Conservation (phyloP, 2,797 vertebrate genomes). For the Sebastolobus altivelis region DNA sequence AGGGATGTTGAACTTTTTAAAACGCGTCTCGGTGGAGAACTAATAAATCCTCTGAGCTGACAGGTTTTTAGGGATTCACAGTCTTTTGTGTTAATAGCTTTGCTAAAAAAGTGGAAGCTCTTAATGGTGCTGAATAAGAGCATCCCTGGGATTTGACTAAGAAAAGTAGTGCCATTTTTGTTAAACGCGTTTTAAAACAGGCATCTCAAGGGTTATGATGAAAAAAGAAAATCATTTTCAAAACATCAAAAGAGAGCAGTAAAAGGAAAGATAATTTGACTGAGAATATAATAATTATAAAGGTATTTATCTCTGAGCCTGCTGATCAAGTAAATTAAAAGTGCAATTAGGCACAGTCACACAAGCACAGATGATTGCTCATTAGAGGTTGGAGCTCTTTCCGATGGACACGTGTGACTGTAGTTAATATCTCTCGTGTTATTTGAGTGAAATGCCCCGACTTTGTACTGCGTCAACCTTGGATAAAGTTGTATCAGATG, state of each 20-base stretch:
- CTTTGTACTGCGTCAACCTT: background rate
- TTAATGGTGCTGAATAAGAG: slow-evolving; percentile 43
- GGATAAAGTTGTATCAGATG: background rate
- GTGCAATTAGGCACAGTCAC: slow-evolving; percentile 35
- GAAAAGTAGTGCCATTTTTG: slow-evolving; percentile 37
- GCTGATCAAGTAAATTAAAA: slow-evolving; percentile 59
- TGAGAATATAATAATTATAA: slow-evolving; percentile 34
- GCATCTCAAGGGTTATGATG: slow-evolving; percentile 33
- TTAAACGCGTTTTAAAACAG: slow-evolving; percentile 35
- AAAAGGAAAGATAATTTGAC: slow-evolving; percentile 28
- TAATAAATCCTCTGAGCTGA: slow-evolving; percentile 36
- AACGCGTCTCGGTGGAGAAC: slow-evolving; percentile 31
- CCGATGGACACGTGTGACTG: slow-evolving; percentile 4
- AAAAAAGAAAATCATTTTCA: slow-evolving; percentile 17
- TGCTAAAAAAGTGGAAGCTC: slow-evolving; percentile 10
- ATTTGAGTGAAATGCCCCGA: slow-evolving; percentile 3
- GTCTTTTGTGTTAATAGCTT: slow-evolving; percentile 37
- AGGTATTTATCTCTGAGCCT: slow-evolving; percentile 41
- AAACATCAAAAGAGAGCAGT: slow-evolving; percentile 43
- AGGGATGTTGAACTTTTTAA: slow-evolving; percentile 33
- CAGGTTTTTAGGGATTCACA: slow-evolving; percentile 33
- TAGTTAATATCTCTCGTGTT: background rate
- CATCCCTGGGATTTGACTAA: slow-evolving; percentile 44
- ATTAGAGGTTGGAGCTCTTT: slow-evolving; percentile 28
- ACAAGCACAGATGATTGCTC: slow-evolving; percentile 24